These are phyloP conservation scores for Sinocyclocheilus anshuiensis DNA, from an alignment of 2,113 vertebrate genomes.

Conservation along the genomic window DNA sequence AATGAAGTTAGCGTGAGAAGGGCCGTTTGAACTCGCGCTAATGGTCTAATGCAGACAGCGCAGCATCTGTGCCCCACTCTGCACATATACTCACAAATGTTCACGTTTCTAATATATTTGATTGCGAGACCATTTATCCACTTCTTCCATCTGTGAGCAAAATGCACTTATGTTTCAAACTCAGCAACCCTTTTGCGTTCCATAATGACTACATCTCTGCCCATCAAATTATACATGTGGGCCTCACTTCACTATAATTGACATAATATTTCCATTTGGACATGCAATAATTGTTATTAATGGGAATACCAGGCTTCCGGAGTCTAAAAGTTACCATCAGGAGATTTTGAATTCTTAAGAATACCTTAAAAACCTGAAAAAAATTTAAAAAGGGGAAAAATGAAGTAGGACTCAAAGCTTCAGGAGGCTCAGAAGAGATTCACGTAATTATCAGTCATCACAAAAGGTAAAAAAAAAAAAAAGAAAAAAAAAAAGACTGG, in stretches of 20 bases:
- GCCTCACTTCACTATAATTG: slow-evolving; percentile 56
- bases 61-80: slow-evolving; percentile 45
- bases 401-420: not conserved
- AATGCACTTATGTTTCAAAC: slow-evolving; percentile 58
- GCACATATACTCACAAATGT: slow-evolving; percentile 34
- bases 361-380: slow-evolving; percentile 7
- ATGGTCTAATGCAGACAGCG: slow-evolving; percentile 12
- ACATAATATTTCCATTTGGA: slow-evolving; percentile 61
- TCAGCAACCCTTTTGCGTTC: slow-evolving; percentile 46
- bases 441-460: slow-evolving; percentile 24
- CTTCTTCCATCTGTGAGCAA: slow-evolving; percentile 46
- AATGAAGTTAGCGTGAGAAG: slow-evolving; percentile 33
- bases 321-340: slow-evolving; percentile 43
- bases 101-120: slow-evolving; percentile 47
- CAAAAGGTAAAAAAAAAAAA: not conserved
- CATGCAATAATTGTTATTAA: slow-evolving; percentile 56
- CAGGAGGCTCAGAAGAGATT: not conserved
- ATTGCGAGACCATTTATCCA: slow-evolving; percentile 53
- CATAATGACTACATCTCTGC: slow-evolving; percentile 47
- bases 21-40: not conserved
- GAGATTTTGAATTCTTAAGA: slow-evolving; percentile 38
- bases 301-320: slow-evolving; percentile 49
- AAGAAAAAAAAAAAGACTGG: not conserved
- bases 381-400: not conserved
- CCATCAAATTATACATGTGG: slow-evolving; percentile 56